phyloP scores from a whole-genome alignment of 1,140 invertebrate genomes.

The Drosophila pandora region DNA sequence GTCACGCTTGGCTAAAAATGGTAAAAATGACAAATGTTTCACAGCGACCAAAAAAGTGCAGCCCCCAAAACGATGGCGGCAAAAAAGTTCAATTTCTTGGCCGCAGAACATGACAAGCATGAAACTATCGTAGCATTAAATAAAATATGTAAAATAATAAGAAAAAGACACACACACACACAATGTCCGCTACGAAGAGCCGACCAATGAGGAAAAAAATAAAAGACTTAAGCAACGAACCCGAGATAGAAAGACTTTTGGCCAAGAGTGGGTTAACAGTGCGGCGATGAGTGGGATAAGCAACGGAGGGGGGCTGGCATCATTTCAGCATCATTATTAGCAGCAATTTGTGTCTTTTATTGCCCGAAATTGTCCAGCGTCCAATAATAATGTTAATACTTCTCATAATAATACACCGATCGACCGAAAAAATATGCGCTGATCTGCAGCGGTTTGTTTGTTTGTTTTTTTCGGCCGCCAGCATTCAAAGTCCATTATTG shows the following conservation, averaged over 20 bases:
- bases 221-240: slow-evolving; percentile 77
- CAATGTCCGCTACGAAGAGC: not conserved
- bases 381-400: slow-evolving; percentile 78
- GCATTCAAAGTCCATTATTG: slow-evolving; percentile 66
- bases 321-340: slow-evolving; percentile 74
- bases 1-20: slow-evolving; percentile 81
- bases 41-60: slow-evolving; percentile 75
- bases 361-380: slow-evolving; percentile 76
- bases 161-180: slow-evolving; percentile 54
- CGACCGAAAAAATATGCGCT: slow-evolving; percentile 10
- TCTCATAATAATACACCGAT: slow-evolving; percentile 73
- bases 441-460: slow-evolving; percentile 37
- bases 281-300: not conserved
- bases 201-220: slow-evolving; percentile 32
- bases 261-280: slow-evolving; percentile 39
- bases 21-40: slow-evolving; percentile 81
- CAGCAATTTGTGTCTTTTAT: slow-evolving; percentile 81
- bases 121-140: slow-evolving; percentile 70
- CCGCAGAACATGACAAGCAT: slow-evolving; percentile 77
- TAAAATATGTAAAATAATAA: slow-evolving; percentile 80
- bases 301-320: not conserved
- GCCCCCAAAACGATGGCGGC: slow-evolving; percentile 33
- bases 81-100: slow-evolving; percentile 78
- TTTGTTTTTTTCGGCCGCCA: slow-evolving; percentile 38
- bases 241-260: slow-evolving; percentile 8